A percentile compares a stretch with the other conserved stretches of the same genome.
phyloP scores from a whole-genome alignment of 2,797 vertebrate species.

The Hemibagrus guttatus region DNA sequence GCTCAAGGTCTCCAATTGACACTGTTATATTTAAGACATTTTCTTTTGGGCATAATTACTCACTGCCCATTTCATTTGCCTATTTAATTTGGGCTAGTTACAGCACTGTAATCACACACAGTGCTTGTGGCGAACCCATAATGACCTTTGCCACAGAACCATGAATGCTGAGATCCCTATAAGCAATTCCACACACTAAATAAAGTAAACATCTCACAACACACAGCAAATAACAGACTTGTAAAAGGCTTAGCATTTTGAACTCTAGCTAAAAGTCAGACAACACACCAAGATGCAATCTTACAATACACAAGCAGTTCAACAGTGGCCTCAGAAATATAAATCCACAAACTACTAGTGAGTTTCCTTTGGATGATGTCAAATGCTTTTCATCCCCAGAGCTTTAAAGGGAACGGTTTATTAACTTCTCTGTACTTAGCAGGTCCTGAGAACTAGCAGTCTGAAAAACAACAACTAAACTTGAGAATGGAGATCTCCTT shows the following conservation, averaged over 20 bases:
- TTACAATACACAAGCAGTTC: background rate
- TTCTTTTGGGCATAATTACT: background rate
- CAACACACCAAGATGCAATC: background rate
- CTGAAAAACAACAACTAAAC: background rate
- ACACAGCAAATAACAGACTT: background rate
- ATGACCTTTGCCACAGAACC: background rate
- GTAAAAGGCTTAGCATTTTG: background rate
- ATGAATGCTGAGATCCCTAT: background rate
- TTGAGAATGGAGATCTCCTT: slow-evolving; percentile 6
- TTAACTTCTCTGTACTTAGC: slow-evolving; percentile 64
- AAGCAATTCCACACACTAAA: background rate
- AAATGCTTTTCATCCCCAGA: background rate
- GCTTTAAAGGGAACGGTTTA: background rate
- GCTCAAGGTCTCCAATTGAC: background rate
- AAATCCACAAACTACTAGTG: background rate
- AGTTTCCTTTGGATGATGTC: background rate
- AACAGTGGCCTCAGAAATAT: background rate
- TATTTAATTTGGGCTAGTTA: background rate
- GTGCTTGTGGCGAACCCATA: background rate
- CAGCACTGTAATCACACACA: background rate
- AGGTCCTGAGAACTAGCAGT: slow-evolving; percentile 47
- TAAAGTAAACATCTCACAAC: background rate
- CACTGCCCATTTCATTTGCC: background rate
- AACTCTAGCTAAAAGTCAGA: background rate
- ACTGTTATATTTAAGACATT: background rate